phyloP scores from a whole-genome alignment of 2,888 invertebrate genomes.

The Macrosiphum euphorbiae region DNA sequence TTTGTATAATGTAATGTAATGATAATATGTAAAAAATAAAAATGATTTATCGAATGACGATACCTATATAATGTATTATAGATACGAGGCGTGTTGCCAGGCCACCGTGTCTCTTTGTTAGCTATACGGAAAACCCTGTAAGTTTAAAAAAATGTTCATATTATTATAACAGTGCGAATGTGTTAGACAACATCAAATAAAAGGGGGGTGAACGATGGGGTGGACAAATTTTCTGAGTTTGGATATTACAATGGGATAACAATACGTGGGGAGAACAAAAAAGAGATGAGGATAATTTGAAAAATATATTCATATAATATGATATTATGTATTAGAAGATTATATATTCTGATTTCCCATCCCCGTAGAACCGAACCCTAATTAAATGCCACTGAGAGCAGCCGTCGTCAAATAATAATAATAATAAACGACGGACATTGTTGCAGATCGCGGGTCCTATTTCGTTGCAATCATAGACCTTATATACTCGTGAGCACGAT shows the following conservation, averaged over 20 bases:
- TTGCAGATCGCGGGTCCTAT: not conserved
- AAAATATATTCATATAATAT: not conserved
- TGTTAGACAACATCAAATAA: not conserved
- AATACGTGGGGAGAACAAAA: not conserved
- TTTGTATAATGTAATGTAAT: not conserved
- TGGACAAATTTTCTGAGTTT: not conserved
- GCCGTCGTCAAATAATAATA: not conserved
- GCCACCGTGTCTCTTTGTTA: not conserved
- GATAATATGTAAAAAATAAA: not conserved
- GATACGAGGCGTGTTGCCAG: not conserved
- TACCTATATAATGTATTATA: not conserved
- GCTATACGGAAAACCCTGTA: not conserved
- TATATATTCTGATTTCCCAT: not conserved
- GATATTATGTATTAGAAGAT: not conserved
- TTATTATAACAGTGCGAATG: not conserved
- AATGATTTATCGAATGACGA: not conserved
- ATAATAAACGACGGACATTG: too few relatives aligned
- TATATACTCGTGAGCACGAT: too few relatives aligned
- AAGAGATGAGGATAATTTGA: not conserved
- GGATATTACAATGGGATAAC: not conserved
- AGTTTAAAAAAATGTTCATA: not conserved
- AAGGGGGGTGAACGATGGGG: not conserved
- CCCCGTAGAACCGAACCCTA: not conserved
- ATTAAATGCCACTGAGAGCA: not conserved
- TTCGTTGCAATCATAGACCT: not conserved